These are phyloP conservation scores for Drosophila macrospina DNA, from an alignment of 2,888 invertebrate genomes.

Conservation along the genomic window DNA sequence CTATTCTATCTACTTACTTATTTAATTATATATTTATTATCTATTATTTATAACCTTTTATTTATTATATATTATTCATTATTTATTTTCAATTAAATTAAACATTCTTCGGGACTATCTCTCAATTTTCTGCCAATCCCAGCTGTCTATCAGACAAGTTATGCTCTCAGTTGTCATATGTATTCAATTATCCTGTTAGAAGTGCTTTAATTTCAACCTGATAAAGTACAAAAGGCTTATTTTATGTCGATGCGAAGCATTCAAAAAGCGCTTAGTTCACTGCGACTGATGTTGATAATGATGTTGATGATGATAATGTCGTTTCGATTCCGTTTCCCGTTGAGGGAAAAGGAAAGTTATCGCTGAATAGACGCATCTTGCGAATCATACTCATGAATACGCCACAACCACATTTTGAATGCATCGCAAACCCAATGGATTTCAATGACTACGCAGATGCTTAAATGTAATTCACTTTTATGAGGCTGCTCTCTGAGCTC, in stretches of 20 bases:
- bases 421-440: constrained; percentile 24
- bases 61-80: too few relatives aligned
- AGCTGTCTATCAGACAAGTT: neutral
- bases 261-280: constrained; percentile 19
- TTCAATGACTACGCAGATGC: constrained; percentile 49
- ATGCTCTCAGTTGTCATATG: neutral
- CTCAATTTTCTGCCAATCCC: neutral
- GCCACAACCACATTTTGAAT: constrained; percentile 33
- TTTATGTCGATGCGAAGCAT: constrained; percentile 16
- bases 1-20: too few relatives aligned
- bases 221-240: constrained; percentile 9
- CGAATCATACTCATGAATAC: constrained; percentile 35
- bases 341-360: constrained; percentile 13
- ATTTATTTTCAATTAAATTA: too few relatives aligned
- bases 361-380: constrained; percentile 31
- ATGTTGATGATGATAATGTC: constrained; percentile 23
- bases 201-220: constrained; percentile 1
- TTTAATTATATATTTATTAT: too few relatives aligned
- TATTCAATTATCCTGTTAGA: constrained; percentile 10
- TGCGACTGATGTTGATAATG: constrained; percentile 20
- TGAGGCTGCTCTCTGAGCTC: constrained; percentile 26
- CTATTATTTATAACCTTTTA: too few relatives aligned
- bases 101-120: neutral
- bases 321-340: constrained; percentile 15
- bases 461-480: constrained; percentile 47